These are phyloP conservation scores for Liparis tanakae DNA, from an alignment of 2,797 vertebrate genomes.

Conservation along the genomic window DNA sequence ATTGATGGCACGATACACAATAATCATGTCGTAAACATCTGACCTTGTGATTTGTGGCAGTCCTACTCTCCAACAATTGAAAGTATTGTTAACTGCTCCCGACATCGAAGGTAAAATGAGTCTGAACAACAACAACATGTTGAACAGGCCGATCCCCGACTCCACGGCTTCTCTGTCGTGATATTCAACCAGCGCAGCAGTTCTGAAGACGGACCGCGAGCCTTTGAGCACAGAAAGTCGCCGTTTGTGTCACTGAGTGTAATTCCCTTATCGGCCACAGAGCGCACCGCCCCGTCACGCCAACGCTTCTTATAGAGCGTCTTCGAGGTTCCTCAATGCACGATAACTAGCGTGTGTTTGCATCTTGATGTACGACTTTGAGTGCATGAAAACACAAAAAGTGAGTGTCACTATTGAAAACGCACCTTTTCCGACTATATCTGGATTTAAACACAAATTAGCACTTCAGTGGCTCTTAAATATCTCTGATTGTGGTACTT, in stretches of 20 bases:
- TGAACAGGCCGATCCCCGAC: background rate
- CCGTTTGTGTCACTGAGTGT: background rate
- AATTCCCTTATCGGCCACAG: background rate
- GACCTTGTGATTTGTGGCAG: background rate
- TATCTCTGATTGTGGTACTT: too few species aligned
- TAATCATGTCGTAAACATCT: background rate
- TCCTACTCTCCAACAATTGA: background rate
- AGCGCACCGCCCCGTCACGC: background rate
- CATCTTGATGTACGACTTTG: accelerated
- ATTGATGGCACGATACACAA: too few species aligned
- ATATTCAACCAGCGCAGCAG: too few species aligned
- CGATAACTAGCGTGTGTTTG: background rate
- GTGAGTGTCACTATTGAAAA: too few species aligned
- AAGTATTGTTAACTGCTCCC: background rate
- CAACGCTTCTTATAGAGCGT: background rate
- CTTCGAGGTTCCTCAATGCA: background rate
- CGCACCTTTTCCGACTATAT: too few species aligned
- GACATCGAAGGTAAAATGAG: background rate
- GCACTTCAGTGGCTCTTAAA: too few species aligned
- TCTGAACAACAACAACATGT: background rate
- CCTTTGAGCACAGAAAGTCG: background rate
- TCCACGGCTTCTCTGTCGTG: too few species aligned
- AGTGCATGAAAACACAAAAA: background rate
- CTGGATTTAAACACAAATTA: too few species aligned
- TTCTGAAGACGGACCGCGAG: background rate